Percentiles rank a stretch among this genome's conserved stretches.
These are phyloP conservation scores for Caradrina kadenii DNA, from an alignment of 2,888 invertebrate species.

Conservation along the genomic window DNA sequence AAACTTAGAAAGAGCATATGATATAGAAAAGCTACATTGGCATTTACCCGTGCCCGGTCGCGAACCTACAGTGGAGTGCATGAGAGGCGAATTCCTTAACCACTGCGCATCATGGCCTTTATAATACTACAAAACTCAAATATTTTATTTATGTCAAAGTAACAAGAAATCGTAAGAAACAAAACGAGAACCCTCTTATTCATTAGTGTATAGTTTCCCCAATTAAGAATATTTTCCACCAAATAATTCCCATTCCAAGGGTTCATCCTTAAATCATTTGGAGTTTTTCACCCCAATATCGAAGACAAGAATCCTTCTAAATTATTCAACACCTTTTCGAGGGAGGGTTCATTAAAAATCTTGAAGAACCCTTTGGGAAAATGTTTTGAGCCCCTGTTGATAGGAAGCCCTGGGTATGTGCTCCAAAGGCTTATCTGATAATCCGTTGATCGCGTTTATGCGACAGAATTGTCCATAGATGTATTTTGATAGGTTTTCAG, in stretches of 20 bases:
- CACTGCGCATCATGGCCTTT: too few species aligned
- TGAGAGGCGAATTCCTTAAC: too few species aligned
- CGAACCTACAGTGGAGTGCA: too few species aligned
- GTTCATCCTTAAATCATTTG: slow-evolving; percentile 15
- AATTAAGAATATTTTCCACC: slow-evolving; percentile 10
- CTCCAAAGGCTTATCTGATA: slow-evolving; percentile 39
- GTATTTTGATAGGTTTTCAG: slow-evolving; percentile 21
- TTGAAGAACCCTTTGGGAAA: slow-evolving; percentile 28
- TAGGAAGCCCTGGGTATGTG: slow-evolving; percentile 42
- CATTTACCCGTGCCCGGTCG: too few species aligned
- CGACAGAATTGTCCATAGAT: slow-evolving; percentile 8
- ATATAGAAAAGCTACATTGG: too few species aligned
- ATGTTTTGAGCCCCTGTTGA: slow-evolving; percentile 26
- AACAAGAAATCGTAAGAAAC: background rate
- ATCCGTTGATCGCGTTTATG: slow-evolving; percentile 41
- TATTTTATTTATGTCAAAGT: too few species aligned
- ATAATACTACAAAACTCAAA: too few species aligned
- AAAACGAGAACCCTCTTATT: background rate
- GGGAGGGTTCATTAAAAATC: slow-evolving; percentile 34
- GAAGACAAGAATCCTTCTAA: slow-evolving; percentile 28
- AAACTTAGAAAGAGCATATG: too few species aligned
- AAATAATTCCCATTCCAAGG: background rate
- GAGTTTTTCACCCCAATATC: slow-evolving; percentile 1
- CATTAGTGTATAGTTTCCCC: background rate
- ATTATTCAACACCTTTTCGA: slow-evolving; percentile 45